Conservation (phyloP, 2,113 vertebrate genomes). For the Junco hyemalis region DNA sequence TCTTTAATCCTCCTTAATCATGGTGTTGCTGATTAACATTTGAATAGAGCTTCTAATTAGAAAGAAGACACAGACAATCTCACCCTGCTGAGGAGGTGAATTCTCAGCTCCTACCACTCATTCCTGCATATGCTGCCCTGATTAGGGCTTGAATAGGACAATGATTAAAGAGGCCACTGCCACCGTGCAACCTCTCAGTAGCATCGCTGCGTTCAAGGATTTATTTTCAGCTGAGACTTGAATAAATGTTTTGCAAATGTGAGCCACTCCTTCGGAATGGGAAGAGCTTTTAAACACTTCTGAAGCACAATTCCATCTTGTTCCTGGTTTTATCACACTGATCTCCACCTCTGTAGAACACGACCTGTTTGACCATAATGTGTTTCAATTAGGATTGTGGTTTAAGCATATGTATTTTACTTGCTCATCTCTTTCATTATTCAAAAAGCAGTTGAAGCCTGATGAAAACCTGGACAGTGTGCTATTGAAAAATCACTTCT, state of each 20-base stretch:
- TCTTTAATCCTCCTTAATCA: constrained; percentile 40
- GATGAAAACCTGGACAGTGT: constrained; percentile 10
- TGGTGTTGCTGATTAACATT: constrained; percentile 55
- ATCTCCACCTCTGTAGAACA: background rate
- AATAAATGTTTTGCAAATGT: constrained; percentile 76
- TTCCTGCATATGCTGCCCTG: constrained; percentile 56
- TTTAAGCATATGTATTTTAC: constrained; percentile 5
- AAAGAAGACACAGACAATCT: constrained; percentile 24
- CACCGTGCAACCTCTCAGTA: constrained; percentile 48
- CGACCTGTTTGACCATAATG: constrained; percentile 15
- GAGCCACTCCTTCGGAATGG: constrained; percentile 49
- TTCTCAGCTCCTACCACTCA: constrained; percentile 37
- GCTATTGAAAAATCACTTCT: constrained; percentile 8
- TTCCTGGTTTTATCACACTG: background rate
- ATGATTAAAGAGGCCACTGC: constrained; percentile 71
- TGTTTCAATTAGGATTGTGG: background rate
- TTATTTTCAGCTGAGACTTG: constrained; percentile 67
- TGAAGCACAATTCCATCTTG: constrained; percentile 15
- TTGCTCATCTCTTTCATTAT: constrained; percentile 43
- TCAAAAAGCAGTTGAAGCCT: background rate
- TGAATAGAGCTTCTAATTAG: constrained; percentile 68
- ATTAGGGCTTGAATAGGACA: constrained; percentile 70
- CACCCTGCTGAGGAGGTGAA: constrained; percentile 40
- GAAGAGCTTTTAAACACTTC: constrained; percentile 49
- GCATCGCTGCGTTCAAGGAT: constrained; percentile 50